Conservation (phyloP, 2,797 vertebrate genomes). For the Myotis pilosus region DNA sequence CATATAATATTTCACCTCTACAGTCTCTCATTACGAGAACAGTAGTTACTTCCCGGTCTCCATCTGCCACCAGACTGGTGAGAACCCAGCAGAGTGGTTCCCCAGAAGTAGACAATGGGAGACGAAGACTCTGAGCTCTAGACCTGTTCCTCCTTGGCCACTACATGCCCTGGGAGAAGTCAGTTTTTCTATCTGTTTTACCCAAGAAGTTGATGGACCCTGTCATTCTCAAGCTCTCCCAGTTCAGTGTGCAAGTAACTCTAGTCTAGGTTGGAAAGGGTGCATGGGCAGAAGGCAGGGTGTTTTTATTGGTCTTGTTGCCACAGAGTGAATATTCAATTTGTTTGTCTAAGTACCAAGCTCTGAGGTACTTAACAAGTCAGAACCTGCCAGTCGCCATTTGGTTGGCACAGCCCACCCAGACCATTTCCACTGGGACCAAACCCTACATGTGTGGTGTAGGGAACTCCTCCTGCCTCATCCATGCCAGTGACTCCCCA, state of each 20-base stretch:
- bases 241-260: background rate
- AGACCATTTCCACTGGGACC: background rate
- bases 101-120: background rate
- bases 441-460: background rate
- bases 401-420: background rate
- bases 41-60: background rate
- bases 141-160: background rate
- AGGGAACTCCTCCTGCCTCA: background rate
- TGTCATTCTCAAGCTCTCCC: background rate
- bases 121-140: background rate
- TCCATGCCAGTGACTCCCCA: background rate
- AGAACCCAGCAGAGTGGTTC: background rate
- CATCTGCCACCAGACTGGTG: background rate
- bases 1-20: background rate
- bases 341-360: background rate
- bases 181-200: background rate
- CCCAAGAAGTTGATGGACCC: background rate
- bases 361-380: background rate
- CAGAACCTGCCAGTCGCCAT: background rate
- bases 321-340: background rate
- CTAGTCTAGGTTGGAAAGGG: background rate
- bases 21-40: background rate
- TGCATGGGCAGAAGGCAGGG: accelerated
- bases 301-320: background rate
- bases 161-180: background rate